Base-by-base conservation (phyloP, 1,140 invertebrate species). In the Lineus longissimus region DNA sequence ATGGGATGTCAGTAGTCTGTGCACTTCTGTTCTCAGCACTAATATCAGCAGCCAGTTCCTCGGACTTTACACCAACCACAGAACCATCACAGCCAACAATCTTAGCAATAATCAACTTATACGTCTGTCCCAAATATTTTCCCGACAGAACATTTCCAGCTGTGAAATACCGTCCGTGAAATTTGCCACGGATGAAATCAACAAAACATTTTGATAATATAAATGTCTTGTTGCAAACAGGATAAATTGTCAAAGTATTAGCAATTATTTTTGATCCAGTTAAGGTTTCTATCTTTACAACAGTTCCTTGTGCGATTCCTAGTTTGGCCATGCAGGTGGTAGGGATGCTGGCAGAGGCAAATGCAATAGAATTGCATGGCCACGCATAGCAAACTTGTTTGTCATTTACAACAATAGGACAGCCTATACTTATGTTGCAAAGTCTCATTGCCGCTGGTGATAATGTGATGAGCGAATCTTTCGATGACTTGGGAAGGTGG, bases 361-460 rank as follows among this genome's bases (percentile, higher is more conserved):
- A 41, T 22, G 36, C 47, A 17, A 65, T 23, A 29, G 25, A 51
- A 11, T 19, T 30, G 11, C 47, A 64, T 9, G 73, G 73, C 70
- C 70, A 74, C 9, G 45, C 58, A 17, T 25, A 61, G 43, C 45
- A n/a, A 2, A 72, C 65, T 4, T 45, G 25, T 13, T 33, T 31
- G 17, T 29, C 40, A 40, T 67, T 60, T 2, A 74, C 30, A 41
- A 72, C 30, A 59, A 67, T 69, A 2, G 60, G 59, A 23, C 66
- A 61, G 31, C 70, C 70, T 40, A 70, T 65, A 19, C 22, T 23
- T 1, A 74, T 62, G 17, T 62, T 62, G 58, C 64, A 71, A 13
- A 74, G 33, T 30, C 59, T 47, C 69, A 74, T 70, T 0, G 59
- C 30, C 30, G 57, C 59, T 17, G 69, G 69, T 36, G 70, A 62